phyloP scores from a whole-genome alignment of 2,797 vertebrate genomes.

The Parotocinclus haroldoi region DNA sequence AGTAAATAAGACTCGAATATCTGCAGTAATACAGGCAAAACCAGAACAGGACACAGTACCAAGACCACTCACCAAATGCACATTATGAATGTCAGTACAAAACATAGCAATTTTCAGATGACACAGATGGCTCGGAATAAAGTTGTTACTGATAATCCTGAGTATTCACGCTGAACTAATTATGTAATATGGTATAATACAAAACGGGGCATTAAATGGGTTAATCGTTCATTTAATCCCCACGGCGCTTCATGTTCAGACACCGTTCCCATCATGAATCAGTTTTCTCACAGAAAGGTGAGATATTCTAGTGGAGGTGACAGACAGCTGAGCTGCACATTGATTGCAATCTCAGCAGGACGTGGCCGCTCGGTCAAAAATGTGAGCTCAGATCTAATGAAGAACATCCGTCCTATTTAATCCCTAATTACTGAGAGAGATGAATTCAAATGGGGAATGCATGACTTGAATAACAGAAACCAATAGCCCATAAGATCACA shows the following conservation, averaged over 20 bases:
- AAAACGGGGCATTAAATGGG: too few relatives aligned
- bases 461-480: conserved; percentile 10
- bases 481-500: conserved; percentile 7
- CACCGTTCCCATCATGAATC: conserved; percentile 29
- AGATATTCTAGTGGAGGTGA: conserved; percentile 36
- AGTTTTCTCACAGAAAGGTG: conserved; percentile 41
- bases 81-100: too few relatives aligned
- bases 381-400: conserved; percentile 21
- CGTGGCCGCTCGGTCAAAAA: conserved; percentile 13
- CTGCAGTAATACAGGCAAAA: too few relatives aligned
- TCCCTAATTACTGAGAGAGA: not conserved
- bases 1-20: too few relatives aligned
- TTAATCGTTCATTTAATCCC: conserved; percentile 10
- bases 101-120: too few relatives aligned
- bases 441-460: conserved; percentile 12
- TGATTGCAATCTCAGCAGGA: conserved; percentile 28
- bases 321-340: conserved; percentile 28
- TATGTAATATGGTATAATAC: too few relatives aligned
- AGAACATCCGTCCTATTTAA: not conserved
- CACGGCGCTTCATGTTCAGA: conserved; percentile 9
- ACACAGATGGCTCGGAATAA: too few relatives aligned
- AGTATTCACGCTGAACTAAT: too few relatives aligned
- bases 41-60: too few relatives aligned
- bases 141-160: too few relatives aligned
- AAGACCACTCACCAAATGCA: too few relatives aligned